Conservation (phyloP, 2,888 invertebrate genomes). For the Drosophila suboccidentalis region DNA sequence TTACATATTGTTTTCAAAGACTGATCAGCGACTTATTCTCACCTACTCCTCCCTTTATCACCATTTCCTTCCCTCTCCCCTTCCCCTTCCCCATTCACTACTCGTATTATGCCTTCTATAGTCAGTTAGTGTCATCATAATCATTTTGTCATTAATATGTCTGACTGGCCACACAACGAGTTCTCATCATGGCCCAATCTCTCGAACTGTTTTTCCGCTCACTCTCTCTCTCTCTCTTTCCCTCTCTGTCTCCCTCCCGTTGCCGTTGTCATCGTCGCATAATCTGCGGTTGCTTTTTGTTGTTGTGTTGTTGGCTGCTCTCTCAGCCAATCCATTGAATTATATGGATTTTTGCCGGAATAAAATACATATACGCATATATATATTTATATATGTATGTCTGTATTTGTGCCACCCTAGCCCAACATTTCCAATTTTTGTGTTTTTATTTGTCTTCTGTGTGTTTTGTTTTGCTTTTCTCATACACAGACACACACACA, state of each 20-base stretch:
- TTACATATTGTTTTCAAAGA: conserved; percentile 45
- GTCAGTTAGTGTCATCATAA: conserved; percentile 80
- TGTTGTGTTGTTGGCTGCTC: conserved; percentile 48
- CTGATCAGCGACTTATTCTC: neutral
- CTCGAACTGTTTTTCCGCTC: conserved; percentile 12
- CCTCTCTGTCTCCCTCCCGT: conserved; percentile 4
- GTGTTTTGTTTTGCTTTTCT: conserved; percentile 62
- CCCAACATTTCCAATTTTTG: conserved; percentile 61
- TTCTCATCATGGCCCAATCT: conserved; percentile 31
- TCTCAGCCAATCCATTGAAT: conserved; percentile 73
- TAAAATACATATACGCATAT: conserved; percentile 56
- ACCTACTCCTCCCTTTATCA: neutral
- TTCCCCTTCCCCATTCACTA: neutral
- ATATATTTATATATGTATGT: conserved; percentile 12
- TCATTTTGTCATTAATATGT: conserved; percentile 84
- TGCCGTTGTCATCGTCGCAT: conserved; percentile 40
- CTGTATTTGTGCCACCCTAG: conserved; percentile 38
- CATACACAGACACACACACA: conserved; percentile 34
- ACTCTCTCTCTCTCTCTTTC: neutral
- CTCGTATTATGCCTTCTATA: conserved; percentile 15
- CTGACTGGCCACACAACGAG: conserved; percentile 74
- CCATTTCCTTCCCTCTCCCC: neutral
- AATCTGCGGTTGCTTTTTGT: conserved; percentile 72
- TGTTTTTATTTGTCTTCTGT: conserved; percentile 48
- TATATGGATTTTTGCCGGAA: conserved; percentile 74